Evolutionary conservation across 2,113 vertebrate genomes (phyloP), one percentile per base, ranked within the genome.

Genomic region (Toxotes chatareus): DNA sequence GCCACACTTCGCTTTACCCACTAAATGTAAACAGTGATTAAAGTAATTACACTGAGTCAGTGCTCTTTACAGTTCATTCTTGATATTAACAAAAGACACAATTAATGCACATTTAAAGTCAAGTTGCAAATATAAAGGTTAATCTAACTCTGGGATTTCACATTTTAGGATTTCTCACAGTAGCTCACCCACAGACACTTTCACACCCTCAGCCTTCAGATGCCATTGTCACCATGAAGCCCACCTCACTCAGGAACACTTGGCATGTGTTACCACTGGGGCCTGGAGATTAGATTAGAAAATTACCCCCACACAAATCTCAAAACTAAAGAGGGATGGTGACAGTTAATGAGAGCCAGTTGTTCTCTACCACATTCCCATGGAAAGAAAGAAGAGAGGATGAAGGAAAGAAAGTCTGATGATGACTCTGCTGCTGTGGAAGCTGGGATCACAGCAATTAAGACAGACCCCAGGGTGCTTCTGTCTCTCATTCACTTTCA

Each of bases 311-410:
- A 73, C 76, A 70, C 65, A 85, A 88, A 85, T 91, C 60, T 89
- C 31, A 76, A 83, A 87, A 66, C 78, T 85, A 82, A 89, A 78
- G 64, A 70, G 71, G 56, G 75, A 85, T 80, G 38, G 71, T 46
- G 82, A 82, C 38, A 59, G 78, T 63, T 93, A 91, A 92, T 82
- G 80, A 75, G 88, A 90, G 84, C 77, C 93, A 93, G 89, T 91
- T 91, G 87, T 89, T 75, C 74, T 83, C 47, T 67, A 12, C 55
- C 67, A 16, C 57, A 38, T 88, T 86, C 56, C 72, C 78, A 69
- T 74, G 76, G 76, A 80, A 88, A 82, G 65, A 82, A 72, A 63
- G 59, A 51, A 62, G 40, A 76, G 46, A 60, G n/a, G 74, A 83
- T 67, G 74, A 83, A 85, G 73, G 46, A 79, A 79, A 47, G 65